Conservation (phyloP, 2,888 invertebrate genomes). For the Yponomeuta sedellus region DNA sequence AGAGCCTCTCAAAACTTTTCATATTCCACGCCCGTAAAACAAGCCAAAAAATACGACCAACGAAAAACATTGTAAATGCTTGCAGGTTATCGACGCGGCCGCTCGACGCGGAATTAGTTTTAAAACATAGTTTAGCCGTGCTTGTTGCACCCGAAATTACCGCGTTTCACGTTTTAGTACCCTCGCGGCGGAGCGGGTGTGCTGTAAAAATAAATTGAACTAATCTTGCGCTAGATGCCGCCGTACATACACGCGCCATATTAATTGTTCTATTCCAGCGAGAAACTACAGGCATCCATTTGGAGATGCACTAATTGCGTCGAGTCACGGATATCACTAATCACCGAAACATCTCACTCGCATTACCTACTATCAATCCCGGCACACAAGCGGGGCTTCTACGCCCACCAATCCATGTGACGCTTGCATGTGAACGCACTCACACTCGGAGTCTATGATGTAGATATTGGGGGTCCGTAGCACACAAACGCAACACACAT, state of each 20-base stretch:
- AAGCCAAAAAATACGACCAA: slow-evolving; percentile 72
- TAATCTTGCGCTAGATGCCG: slow-evolving; percentile 31
- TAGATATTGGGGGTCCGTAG: slow-evolving; percentile 29
- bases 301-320: slow-evolving; percentile 18
- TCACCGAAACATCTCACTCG: slow-evolving; percentile 22
- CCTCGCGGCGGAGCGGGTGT: slow-evolving; percentile 31
- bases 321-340: slow-evolving; percentile 19
- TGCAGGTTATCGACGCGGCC: slow-evolving; percentile 58
- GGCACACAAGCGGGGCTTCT: neutral
- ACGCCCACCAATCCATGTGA: neutral
- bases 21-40: slow-evolving; percentile 72
- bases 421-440: slow-evolving; percentile 22
- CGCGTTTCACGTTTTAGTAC: slow-evolving; percentile 42
- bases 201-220: slow-evolving; percentile 41
- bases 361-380: slow-evolving; percentile 16
- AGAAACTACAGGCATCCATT: slow-evolving; percentile 7
- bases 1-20: slow-evolving; percentile 73
- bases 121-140: slow-evolving; percentile 65
- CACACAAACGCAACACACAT: slow-evolving; percentile 53
- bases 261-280: slow-evolving; percentile 13
- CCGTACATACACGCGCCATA: neutral
- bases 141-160: slow-evolving; percentile 57
- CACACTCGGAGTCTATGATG: slow-evolving; percentile 27
- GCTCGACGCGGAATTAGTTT: slow-evolving; percentile 61
- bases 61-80: slow-evolving; percentile 75